Base-by-base conservation (phyloP, 2,888 invertebrate genomes). In the Erebia aethiops region DNA sequence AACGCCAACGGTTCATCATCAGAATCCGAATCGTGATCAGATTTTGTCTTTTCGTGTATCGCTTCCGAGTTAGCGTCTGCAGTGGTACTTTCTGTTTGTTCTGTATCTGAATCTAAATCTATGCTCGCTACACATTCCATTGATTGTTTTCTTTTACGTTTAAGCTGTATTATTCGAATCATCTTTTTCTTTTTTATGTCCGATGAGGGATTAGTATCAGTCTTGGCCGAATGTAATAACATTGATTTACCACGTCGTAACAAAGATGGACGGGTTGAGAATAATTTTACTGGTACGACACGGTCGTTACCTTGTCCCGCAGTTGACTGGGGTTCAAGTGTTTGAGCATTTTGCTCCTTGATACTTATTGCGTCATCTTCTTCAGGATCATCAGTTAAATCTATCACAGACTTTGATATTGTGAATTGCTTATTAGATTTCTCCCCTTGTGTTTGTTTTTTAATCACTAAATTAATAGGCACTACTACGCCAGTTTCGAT, bases 1-100 rank as follows among this genome's bases (percentile, higher is more conserved):
- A 82, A 82, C 2, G 89, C 83, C 35, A 92, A 73, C 0, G 92
- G 91, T 74, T 92, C 92, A 41, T 92, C 90, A 64, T 92, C 91
- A 2, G 89, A 90, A 0, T 74, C 74, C 2, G 67, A 62, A 49
- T 69, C 67, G 18, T 71, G 61, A 58, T 68, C 70, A 8, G 64
- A 56, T 52, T 70, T 72, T 13, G 11, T 69, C 35, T 43, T 51
- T 16, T n/a, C n/a, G 10, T 2, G 26, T 13, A 11, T 16, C 14
- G 0, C 41, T 35, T n/a, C 62, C 13, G 49, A 35, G 46, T 13
- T 63, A 41, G 54, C 14, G 58, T 58, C 18, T 35, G 11, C 14
- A 26, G 51, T 49, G 56, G 66, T 21, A n/a, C 52, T 49, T 57
- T 60, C 21, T 11, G 46, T n/a, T 46, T 63, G 62, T 21, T 26